A percentile compares a stretch with the other conserved stretches of the same genome.
Conservation (phyloP, 2,797 vertebrate species). For the Chelonia mydas region DNA sequence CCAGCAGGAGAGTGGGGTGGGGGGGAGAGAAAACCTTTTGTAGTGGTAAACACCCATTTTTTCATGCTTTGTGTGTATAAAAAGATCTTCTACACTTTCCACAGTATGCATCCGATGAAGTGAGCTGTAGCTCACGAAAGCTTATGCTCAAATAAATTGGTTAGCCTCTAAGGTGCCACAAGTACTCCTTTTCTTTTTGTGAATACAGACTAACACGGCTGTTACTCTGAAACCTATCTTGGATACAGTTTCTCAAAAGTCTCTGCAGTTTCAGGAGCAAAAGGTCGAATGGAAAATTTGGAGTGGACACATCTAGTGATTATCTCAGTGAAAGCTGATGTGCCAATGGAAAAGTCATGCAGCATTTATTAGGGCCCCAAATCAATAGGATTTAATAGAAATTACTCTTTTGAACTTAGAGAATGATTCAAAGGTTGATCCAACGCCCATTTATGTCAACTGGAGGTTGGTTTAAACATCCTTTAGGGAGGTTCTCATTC, state of each 20-base stretch:
- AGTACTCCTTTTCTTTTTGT: no score
- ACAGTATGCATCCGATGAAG: no score
- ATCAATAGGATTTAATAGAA: not conserved
- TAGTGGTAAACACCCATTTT: no score
- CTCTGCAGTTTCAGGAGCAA: not conserved
- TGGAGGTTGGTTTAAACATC: not conserved
- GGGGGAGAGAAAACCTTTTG: no score
- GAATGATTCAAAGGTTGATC: not conserved
- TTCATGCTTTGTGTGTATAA: no score
- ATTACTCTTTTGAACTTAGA: not conserved
- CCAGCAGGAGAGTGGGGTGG: no score
- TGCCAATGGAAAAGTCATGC: not conserved
- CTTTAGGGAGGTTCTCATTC: not conserved
- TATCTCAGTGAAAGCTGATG: not conserved
- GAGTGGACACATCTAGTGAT: not conserved
- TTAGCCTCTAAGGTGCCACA: no score
- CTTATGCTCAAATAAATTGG: no score
- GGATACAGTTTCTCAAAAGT: not conserved
- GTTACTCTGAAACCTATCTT: not conserved
- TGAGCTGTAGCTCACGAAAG: no score
- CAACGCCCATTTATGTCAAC: not conserved
- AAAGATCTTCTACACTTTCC: no score
- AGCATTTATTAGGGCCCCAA: not conserved
- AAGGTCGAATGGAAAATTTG: not conserved
- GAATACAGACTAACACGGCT: no score